A percentile compares a stretch with the other conserved stretches of the same genome.
Evolutionary conservation across 2,113 vertebrate species (phyloP).

Genomic region (Lethenteron reissneri): DNA sequence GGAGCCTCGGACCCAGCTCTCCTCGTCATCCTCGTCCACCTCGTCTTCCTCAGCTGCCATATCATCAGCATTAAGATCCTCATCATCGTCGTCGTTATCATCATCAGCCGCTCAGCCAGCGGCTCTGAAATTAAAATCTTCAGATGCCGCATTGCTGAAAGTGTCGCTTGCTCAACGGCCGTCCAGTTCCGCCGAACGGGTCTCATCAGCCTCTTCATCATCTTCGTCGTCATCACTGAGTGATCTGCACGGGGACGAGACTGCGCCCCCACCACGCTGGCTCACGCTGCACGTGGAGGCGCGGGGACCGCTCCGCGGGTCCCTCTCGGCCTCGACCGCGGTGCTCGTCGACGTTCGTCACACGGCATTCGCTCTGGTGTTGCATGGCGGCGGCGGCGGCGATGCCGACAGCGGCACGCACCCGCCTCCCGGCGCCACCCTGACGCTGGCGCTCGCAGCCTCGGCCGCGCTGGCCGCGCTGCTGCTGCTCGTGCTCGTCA

Average conservation of each 20-base stretch:
- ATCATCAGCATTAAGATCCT: too few relatives aligned
- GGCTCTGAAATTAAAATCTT: conserved; percentile 16
- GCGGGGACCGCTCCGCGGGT: conserved; percentile 50
- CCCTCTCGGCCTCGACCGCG: conserved; percentile 37
- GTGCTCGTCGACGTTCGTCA: conserved; percentile 59
- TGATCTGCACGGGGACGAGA: too few relatives aligned
- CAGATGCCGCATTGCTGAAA: too few relatives aligned
- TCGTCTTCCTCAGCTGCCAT: neutral
- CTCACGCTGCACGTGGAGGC: conserved; percentile 61
- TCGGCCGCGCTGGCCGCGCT: conserved; percentile 12
- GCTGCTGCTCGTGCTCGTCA: conserved; percentile 54
- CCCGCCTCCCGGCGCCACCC: too few relatives aligned
- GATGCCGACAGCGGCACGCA: too few relatives aligned
- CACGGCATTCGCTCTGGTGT: conserved; percentile 55
- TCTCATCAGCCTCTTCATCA: too few relatives aligned
- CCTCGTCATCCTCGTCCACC: neutral
- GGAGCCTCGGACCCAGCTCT: conserved; percentile 14
- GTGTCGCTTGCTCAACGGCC: too few relatives aligned
- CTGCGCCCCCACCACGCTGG: conserved; percentile 21
- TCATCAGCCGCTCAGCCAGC: conserved; percentile 19
- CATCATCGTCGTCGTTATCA: too few relatives aligned
- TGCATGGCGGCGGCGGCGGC: conserved; percentile 34
- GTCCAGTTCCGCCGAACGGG: too few relatives aligned
- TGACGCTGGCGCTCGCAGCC: too few relatives aligned
- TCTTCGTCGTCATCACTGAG: too few relatives aligned